These are phyloP conservation scores for Buathra laborator DNA, from an alignment of 2,888 invertebrate genomes.

Conservation along the genomic window DNA sequence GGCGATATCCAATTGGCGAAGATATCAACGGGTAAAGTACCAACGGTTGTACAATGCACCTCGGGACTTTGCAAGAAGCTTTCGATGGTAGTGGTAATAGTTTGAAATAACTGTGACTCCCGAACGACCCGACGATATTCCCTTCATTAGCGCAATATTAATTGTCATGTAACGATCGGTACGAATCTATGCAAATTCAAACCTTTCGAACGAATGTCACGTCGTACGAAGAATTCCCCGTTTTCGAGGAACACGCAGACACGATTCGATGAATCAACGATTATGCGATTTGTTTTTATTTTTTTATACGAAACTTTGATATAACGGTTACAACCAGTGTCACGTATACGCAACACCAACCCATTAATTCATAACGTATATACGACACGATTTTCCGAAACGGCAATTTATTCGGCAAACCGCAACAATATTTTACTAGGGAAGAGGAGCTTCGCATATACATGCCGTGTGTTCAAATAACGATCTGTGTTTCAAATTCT, in stretches of 20 bases:
- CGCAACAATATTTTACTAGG: conserved; percentile 60
- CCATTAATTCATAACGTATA: conserved; percentile 54
- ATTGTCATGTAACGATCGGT: conserved; percentile 10
- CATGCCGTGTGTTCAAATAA: conserved; percentile 38
- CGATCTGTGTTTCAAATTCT: conserved; percentile 41
- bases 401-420: conserved; percentile 62
- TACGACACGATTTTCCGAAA: conserved; percentile 57
- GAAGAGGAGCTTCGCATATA: conserved; percentile 24
- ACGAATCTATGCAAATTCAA: background rate
- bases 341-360: conserved; percentile 34
- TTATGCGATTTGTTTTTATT: conserved; percentile 23
- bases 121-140: background rate
- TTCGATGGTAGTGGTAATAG: conserved; percentile 11
- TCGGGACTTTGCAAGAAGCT: conserved; percentile 29
- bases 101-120: conserved; percentile 37
- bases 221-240: background rate
- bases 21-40: conserved; percentile 51
- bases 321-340: conserved; percentile 24
- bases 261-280: conserved; percentile 44
- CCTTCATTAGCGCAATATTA: conserved; percentile 5
- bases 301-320: conserved; percentile 2
- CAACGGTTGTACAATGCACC: conserved; percentile 20
- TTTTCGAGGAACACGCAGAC: background rate
- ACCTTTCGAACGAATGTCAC: background rate
- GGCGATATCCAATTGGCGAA: conserved; percentile 67